These are phyloP conservation scores for Chorisops tibialis DNA, from an alignment of 2,888 invertebrate species.

Conservation along the genomic window DNA sequence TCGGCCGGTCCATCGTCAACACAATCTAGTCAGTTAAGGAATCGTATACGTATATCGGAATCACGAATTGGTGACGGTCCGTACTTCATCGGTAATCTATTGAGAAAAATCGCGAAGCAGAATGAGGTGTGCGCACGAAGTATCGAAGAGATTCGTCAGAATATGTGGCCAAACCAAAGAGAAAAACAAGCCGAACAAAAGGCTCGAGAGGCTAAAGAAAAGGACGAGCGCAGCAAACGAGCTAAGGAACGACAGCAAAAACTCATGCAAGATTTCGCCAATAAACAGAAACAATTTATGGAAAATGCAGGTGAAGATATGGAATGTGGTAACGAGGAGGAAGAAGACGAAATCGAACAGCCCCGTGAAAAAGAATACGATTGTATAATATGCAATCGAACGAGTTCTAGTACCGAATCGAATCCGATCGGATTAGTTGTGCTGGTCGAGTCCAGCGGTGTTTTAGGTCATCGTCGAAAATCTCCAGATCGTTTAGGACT, in stretches of 20 bases:
- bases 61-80: conserved; percentile 76
- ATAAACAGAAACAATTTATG: conserved; percentile 88
- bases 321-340: conserved; percentile 58
- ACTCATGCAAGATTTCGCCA: conserved; percentile 90
- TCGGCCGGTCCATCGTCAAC: conserved; percentile 43
- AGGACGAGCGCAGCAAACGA: conserved; percentile 76
- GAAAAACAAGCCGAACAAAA: conserved; percentile 74
- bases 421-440: conserved; percentile 87
- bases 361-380: conserved; percentile 73
- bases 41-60: conserved; percentile 41
- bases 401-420: conserved; percentile 77
- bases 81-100: conserved; percentile 76
- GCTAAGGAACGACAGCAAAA: conserved; percentile 89
- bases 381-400: conserved; percentile 94
- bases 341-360: conserved; percentile 59
- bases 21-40: conserved; percentile 26
- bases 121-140: conserved; percentile 68
- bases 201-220: conserved; percentile 62
- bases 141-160: conserved; percentile 67
- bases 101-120: conserved; percentile 70
- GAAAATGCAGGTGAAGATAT: conserved; percentile 67
- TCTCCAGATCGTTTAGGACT: conserved; percentile 50
- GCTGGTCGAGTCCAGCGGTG: conserved; percentile 80
- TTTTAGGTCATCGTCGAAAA: conserved; percentile 71
- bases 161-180: conserved; percentile 78